Percentiles rank a stretch among this genome's conserved stretches.
phyloP scores from a whole-genome alignment of 2,113 vertebrate genomes.

The Gallinago jamesoni region DNA sequence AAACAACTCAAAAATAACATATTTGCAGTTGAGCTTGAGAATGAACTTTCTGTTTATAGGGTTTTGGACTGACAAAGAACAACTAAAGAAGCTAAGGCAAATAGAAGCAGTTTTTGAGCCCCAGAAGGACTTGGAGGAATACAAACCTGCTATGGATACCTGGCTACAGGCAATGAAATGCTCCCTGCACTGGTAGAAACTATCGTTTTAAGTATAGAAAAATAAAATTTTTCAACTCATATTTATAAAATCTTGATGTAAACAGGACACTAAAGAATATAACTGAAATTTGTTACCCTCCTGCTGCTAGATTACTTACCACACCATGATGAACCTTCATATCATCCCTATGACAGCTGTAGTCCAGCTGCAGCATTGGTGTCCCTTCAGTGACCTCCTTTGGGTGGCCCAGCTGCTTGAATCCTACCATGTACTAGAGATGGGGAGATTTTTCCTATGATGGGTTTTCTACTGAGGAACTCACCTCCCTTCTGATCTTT shows the following conservation, averaged over 20 bases:
- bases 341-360: conserved; percentile 1
- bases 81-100: conserved; percentile 85
- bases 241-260: background rate
- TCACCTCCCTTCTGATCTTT: background rate
- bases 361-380: conserved; percentile 27
- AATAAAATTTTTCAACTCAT: background rate
- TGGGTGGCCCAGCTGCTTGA: conserved; percentile 10
- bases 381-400: conserved; percentile 34
- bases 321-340: background rate
- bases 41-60: conserved; percentile 74
- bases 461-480: background rate
- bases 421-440: background rate
- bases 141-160: conserved; percentile 77
- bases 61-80: conserved; percentile 87
- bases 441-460: background rate
- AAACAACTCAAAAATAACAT: conserved; percentile 14
- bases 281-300: background rate
- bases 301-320: background rate
- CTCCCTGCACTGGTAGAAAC: conserved; percentile 88
- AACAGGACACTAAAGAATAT: background rate
- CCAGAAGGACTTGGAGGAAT: conserved; percentile 68
- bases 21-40: conserved; percentile 3
- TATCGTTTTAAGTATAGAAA: conserved; percentile 27
- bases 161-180: conserved; percentile 87
- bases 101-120: conserved; percentile 83